Conservation (phyloP, 2,113 vertebrate genomes). For the Pluvialis apricaria region DNA sequence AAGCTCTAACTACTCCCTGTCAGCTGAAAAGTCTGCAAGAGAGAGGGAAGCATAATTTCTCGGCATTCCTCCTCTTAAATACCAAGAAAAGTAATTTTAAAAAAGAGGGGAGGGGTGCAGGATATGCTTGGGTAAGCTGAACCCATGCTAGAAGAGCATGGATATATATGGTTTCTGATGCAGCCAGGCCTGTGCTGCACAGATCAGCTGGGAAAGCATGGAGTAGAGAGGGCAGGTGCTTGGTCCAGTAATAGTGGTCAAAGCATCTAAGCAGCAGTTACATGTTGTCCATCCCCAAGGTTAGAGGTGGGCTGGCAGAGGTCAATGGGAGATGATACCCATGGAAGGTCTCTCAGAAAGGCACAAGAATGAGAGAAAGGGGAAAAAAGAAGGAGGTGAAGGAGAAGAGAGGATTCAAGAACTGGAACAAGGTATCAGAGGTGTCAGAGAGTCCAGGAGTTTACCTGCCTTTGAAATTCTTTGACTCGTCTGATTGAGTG, state of each 20-base stretch:
- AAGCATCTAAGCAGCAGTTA: neutral
- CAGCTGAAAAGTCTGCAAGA: neutral
- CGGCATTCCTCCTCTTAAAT: neutral
- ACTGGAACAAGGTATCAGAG: neutral
- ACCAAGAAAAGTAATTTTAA: neutral
- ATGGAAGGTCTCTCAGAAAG: neutral
- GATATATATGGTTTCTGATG: neutral
- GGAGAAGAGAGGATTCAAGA: constrained; percentile 1
- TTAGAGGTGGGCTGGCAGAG: neutral
- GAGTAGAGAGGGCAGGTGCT: neutral
- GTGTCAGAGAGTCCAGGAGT: neutral
- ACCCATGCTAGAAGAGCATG: neutral
- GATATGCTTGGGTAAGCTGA: neutral
- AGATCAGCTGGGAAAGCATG: neutral
- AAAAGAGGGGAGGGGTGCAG: neutral
- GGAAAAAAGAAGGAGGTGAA: neutral
- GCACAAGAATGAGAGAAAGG: neutral
- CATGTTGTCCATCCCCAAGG: neutral
- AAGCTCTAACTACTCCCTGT: neutral
- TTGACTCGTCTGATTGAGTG: neutral
- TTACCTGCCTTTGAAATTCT: neutral
- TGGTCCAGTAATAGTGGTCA: neutral
- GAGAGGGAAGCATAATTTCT: neutral
- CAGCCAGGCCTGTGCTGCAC: neutral
- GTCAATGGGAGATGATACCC: neutral